These are phyloP conservation scores for Cheilosia vernalis DNA, from an alignment of 2,888 invertebrate species.

Conservation along the genomic window DNA sequence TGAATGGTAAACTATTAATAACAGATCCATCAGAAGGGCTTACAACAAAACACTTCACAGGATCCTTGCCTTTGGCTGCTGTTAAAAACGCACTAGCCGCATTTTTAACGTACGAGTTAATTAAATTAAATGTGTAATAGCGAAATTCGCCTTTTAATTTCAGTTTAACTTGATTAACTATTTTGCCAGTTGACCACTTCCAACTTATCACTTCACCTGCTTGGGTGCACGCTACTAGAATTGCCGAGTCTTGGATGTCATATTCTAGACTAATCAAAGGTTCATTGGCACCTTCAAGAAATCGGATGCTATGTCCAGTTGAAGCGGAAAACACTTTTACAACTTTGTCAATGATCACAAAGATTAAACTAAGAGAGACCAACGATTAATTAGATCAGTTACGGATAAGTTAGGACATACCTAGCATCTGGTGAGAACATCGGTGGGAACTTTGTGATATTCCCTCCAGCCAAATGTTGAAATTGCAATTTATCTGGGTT, in stretches of 20 bases:
- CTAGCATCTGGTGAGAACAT: conserved; percentile 86
- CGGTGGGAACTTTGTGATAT: conserved; percentile 86
- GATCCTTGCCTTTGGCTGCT: conserved; percentile 2
- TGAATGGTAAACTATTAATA: conserved; percentile 38
- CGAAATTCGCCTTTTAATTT: conserved; percentile 12
- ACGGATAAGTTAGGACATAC: conserved; percentile 82
- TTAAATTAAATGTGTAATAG: conserved; percentile 78
- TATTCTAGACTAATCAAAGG: conserved; percentile 85
- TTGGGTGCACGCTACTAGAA: conserved; percentile 85
- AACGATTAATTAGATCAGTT: background rate
- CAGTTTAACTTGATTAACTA: conserved; percentile 78
- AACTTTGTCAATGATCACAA: conserved; percentile 85
- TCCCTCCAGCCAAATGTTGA: conserved; percentile 86
- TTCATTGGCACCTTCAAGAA: conserved; percentile 85
- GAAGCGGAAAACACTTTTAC: conserved; percentile 87
- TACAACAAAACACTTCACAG: conserved; percentile 77
- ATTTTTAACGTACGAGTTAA: conserved; percentile 78
- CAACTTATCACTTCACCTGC: conserved; percentile 85
- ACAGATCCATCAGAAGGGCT: conserved; percentile 76
- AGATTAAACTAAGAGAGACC: conserved; percentile 85
- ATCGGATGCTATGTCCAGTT: conserved; percentile 87
- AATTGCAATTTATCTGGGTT: conserved; percentile 83
- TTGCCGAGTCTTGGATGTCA: conserved; percentile 83
- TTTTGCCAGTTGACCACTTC: conserved; percentile 86
- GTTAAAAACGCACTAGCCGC: conserved; percentile 80